A percentile compares a stretch with the other conserved stretches of the same genome.
phyloP scores from a whole-genome alignment of 2,888 invertebrate genomes.

The Pseudococcus longispinus region DNA sequence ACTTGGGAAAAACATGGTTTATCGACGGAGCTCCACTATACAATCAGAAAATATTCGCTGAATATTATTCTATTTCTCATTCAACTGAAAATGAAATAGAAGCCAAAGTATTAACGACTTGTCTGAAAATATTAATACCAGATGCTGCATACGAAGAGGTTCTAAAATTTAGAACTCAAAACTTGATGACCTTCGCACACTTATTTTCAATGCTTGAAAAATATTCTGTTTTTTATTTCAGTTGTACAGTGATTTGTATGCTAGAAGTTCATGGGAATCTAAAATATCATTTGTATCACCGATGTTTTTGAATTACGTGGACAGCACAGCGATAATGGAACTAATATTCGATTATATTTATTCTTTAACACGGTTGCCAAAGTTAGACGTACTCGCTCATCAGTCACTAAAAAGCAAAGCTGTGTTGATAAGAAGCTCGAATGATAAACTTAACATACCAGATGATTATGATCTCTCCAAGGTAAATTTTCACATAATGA shows the following conservation, averaged over 20 bases:
- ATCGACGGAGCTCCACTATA: constrained; percentile 78
- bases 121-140: neutral
- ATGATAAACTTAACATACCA: neutral
- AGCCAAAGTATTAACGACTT: neutral
- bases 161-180: neutral
- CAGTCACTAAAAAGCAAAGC: neutral
- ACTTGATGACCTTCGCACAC: neutral
- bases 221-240: neutral
- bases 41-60: neutral
- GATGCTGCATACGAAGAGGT: neutral
- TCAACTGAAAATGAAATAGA: neutral
- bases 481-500: neutral
- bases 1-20: constrained; percentile 71
- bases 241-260: neutral
- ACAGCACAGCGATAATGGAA: neutral
- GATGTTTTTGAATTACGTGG: neutral
- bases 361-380: neutral
- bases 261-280: neutral
- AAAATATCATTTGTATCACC: neutral
- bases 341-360: neutral
- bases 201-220: neutral
- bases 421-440: neutral
- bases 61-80: neutral
- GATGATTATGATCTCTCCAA: neutral
- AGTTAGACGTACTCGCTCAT: neutral